Conservation (phyloP, 2,888 invertebrate genomes). For the Synergus japonicus region DNA sequence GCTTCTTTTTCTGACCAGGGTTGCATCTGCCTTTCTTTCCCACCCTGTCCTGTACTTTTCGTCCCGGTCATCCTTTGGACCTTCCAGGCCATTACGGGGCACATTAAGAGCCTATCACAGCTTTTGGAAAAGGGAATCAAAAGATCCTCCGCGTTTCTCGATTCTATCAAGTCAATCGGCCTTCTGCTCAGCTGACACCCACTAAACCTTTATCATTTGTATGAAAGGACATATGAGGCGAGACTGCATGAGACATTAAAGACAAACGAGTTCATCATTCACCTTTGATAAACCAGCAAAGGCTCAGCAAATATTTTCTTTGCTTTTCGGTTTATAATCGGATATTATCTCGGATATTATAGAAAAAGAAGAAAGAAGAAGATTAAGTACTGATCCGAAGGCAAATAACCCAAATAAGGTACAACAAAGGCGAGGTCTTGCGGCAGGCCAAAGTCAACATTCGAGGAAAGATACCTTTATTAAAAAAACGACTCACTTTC, state of each 20-base stretch:
- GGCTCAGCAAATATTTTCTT: slow-evolving; percentile 35
- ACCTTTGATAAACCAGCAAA: neutral
- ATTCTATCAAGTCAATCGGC: slow-evolving; percentile 26
- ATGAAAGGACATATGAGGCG: neutral
- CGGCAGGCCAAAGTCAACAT: slow-evolving; percentile 37
- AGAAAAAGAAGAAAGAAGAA: neutral
- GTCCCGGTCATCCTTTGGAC: slow-evolving; percentile 61
- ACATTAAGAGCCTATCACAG: slow-evolving; percentile 51
- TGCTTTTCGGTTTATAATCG: slow-evolving; percentile 25
- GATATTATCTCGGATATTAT: neutral
- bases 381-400: slow-evolving; percentile 3
- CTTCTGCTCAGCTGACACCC: slow-evolving; percentile 32
- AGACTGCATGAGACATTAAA: neutral
- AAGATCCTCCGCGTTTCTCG: neutral
- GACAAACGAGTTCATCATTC: neutral
- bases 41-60: slow-evolving; percentile 45
- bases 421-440: slow-evolving; percentile 16
- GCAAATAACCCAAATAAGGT: neutral
- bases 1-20: slow-evolving; percentile 44
- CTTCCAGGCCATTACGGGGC: slow-evolving; percentile 62
- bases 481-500: slow-evolving; percentile 16
- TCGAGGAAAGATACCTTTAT: neutral
- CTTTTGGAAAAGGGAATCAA: slow-evolving; percentile 6
- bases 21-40: slow-evolving; percentile 45
- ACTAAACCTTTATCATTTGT: slow-evolving; percentile 10